phyloP scores from a whole-genome alignment of 2,113 vertebrate species.

The Echinops telfairi region DNA sequence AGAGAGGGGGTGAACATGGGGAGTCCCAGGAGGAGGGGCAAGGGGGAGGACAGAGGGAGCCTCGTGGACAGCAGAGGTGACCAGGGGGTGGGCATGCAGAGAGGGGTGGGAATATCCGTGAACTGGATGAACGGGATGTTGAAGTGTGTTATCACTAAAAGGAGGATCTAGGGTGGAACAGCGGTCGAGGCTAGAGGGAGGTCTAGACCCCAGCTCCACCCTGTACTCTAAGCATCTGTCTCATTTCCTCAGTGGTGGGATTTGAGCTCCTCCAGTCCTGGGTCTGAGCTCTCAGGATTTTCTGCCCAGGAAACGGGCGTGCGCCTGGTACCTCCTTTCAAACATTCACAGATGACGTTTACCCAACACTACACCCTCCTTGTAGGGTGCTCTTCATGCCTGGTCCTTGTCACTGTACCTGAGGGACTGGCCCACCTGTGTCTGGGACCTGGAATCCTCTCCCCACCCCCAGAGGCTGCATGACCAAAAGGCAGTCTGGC shows the following conservation, averaged over 20 bases:
- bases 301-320: background rate
- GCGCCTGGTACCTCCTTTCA: background rate
- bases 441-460: too few relatives aligned
- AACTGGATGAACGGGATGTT: background rate
- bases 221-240: background rate
- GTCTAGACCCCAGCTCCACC: background rate
- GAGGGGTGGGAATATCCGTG: fast-evolving
- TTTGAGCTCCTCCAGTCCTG: background rate
- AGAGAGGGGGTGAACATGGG: too few relatives aligned
- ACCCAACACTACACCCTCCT: background rate
- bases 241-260: background rate
- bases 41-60: background rate
- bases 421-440: too few relatives aligned
- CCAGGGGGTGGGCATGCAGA: background rate
- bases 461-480: too few relatives aligned
- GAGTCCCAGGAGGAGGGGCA: background rate
- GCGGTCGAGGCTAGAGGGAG: too few relatives aligned
- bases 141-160: background rate
- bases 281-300: background rate
- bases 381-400: too few relatives aligned
- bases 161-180: background rate
- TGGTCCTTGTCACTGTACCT: too few relatives aligned
- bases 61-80: background rate
- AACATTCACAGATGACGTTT: background rate
- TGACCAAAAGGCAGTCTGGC: too few relatives aligned